phyloP scores from a whole-genome alignment of 2,888 invertebrate species.

The Brachyptera risi region DNA sequence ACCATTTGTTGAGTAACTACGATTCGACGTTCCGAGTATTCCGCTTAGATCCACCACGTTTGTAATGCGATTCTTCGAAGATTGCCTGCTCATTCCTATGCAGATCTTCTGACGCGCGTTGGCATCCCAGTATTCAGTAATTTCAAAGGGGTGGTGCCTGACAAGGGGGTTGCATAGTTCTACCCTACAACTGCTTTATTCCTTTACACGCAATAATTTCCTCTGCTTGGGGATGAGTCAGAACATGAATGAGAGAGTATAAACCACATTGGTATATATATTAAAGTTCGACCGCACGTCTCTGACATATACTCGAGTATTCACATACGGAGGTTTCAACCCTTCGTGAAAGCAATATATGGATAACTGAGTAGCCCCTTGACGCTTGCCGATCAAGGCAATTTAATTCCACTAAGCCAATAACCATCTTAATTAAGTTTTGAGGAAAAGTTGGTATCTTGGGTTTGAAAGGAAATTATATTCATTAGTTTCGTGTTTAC shows the following conservation, averaged over 20 bases:
- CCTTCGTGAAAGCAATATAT: too few relatives aligned
- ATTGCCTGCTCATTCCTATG: constrained; percentile 7
- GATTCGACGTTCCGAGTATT: too few relatives aligned
- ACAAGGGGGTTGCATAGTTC: constrained; percentile 18
- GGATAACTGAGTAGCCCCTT: too few relatives aligned
- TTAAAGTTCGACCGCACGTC: too few relatives aligned
- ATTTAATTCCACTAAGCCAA: constrained; percentile 19
- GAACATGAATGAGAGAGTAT: too few relatives aligned
- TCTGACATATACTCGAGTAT: too few relatives aligned
- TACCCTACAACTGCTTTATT: constrained; percentile 27
- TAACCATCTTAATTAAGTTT: constrained; percentile 19
- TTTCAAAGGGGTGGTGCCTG: constrained; percentile 28
- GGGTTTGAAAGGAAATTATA: not conserved
- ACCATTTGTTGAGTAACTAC: too few relatives aligned
- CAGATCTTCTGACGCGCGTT: constrained; percentile 6
- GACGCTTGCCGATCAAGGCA: constrained; percentile 6
- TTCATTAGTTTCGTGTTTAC: constrained; percentile 1
- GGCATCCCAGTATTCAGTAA: constrained; percentile 24
- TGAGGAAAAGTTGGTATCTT: not conserved
- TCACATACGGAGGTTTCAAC: too few relatives aligned
- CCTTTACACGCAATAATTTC: constrained; percentile 27
- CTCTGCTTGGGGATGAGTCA: constrained; percentile 27
- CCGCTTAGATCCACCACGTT: too few relatives aligned
- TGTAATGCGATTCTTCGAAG: not conserved
- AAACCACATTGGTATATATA: too few relatives aligned